Conservation (phyloP, 2,113 vertebrate genomes). For the Anolis sagrei region DNA sequence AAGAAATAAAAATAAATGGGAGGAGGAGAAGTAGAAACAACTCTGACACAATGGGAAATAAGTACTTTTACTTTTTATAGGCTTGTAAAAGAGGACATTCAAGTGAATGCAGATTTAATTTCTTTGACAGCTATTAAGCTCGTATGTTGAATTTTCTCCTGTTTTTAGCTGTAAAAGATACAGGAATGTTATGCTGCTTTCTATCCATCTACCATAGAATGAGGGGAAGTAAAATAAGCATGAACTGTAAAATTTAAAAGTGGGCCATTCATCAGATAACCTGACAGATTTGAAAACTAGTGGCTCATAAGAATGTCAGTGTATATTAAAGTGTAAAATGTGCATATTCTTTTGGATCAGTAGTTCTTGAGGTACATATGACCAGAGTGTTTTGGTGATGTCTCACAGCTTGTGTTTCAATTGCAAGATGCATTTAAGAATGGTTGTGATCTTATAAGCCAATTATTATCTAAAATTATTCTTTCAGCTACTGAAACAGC, state of each 20-base stretch:
- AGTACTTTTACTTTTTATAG: neutral
- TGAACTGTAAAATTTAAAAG: too few relatives aligned
- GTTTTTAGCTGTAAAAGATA: neutral
- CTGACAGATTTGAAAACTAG: too few relatives aligned
- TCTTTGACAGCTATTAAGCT: neutral
- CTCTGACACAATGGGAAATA: neutral
- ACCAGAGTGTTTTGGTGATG: neutral
- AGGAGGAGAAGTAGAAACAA: neutral
- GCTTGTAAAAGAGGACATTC: neutral
- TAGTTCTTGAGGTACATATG: neutral
- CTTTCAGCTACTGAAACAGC: slow-evolving; percentile 92
- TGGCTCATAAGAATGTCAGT: too few relatives aligned
- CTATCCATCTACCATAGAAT: neutral
- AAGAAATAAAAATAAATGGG: neutral
- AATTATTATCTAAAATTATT: slow-evolving; percentile 37
- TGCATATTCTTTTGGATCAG: neutral
- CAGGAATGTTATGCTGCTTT: neutral
- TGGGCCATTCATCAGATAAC: too few relatives aligned
- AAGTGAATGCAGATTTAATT: too few relatives aligned
- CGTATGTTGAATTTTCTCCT: too few relatives aligned
- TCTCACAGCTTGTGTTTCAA: neutral
- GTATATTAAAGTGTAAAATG: neutral
- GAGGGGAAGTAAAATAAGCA: neutral
- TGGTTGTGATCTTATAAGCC: neutral
- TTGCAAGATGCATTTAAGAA: neutral